These are phyloP conservation scores for Micrastur ruficollis DNA, from an alignment of 2,797 vertebrate genomes.

Conservation along the genomic window DNA sequence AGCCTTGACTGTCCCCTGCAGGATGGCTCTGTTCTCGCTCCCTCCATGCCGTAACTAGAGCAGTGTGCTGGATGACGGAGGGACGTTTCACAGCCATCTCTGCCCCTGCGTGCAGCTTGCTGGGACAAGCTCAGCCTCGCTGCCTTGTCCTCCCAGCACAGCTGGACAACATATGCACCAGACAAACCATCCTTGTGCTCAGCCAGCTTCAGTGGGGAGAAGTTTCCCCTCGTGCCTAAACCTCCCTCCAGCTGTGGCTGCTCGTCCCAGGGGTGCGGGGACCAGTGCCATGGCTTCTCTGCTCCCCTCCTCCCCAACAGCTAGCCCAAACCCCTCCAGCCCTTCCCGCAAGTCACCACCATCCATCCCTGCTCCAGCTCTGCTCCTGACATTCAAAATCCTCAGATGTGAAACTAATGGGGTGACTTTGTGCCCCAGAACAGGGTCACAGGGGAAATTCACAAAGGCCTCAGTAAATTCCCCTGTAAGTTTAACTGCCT, in stretches of 20 bases:
- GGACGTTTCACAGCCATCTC: neutral
- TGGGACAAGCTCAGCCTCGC: neutral
- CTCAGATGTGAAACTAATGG: neutral
- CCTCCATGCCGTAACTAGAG: rapidly evolving
- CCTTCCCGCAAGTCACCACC: neutral
- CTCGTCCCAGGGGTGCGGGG: rapidly evolving
- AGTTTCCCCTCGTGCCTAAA: neutral
- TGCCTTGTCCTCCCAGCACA: neutral
- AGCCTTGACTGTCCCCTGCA: rapidly evolving
- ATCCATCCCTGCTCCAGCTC: neutral
- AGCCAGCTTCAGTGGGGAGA: neutral
- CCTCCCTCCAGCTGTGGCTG: neutral
- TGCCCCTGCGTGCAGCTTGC: neutral
- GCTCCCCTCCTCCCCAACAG: neutral
- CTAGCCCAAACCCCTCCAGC: neutral
- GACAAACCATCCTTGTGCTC: neutral
- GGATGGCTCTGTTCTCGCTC: neutral
- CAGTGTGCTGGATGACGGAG: rapidly evolving
- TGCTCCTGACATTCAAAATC: neutral
- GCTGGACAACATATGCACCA: rapidly evolving
- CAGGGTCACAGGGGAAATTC: neutral
- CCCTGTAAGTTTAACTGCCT: neutral
- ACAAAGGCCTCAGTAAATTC: rapidly evolving
- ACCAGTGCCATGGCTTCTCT: neutral
- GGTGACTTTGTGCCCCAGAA: neutral